Percentiles rank a stretch among this genome's conserved stretches.
phyloP scores from a whole-genome alignment of 37 sponge, comb jelly and placozoan genomes.

The Axinella damicornis region DNA sequence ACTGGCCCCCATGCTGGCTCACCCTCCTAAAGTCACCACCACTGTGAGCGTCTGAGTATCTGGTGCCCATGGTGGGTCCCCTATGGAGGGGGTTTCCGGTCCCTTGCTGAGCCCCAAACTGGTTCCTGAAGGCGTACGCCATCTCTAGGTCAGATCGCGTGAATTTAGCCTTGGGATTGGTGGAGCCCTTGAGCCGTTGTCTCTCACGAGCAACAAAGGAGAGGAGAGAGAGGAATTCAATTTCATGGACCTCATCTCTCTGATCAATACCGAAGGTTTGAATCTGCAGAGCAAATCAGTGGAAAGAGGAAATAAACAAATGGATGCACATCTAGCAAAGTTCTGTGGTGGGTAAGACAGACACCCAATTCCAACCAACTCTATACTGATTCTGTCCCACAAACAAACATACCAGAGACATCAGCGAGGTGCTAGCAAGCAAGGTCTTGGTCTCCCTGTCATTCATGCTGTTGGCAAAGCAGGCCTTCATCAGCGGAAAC shows the following conservation, averaged over 20 bases:
- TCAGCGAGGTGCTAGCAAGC: constrained; percentile 37
- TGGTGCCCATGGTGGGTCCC: not conserved
- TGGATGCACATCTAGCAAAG: no score
- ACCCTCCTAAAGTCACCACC: not conserved
- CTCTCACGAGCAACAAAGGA: constrained; percentile 79
- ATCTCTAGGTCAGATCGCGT: constrained; percentile 66
- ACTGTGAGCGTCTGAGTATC: no score
- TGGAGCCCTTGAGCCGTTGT: constrained; percentile 5
- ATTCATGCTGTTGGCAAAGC: constrained; percentile 22
- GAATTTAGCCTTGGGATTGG: constrained; percentile 29
- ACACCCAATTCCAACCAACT: no score
- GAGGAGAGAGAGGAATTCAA: constrained; percentile 75
- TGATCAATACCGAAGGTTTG: constrained; percentile 65
- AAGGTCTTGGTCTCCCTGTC: constrained; percentile 53
- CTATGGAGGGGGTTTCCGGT: not conserved
- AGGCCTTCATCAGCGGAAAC: constrained; percentile 70
- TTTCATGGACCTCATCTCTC: constrained; percentile 76
- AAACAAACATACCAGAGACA: constrained; percentile 68
- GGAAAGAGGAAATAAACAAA: not conserved
- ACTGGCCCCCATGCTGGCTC: not conserved
- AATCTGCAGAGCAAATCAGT: constrained; percentile 33
- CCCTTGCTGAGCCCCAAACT: constrained; percentile 18
- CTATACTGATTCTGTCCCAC: no score
- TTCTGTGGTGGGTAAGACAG: no score
- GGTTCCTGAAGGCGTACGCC: constrained; percentile 64